Base-by-base conservation (phyloP, 2,113 vertebrate genomes). In the Indicator maculatus region DNA sequence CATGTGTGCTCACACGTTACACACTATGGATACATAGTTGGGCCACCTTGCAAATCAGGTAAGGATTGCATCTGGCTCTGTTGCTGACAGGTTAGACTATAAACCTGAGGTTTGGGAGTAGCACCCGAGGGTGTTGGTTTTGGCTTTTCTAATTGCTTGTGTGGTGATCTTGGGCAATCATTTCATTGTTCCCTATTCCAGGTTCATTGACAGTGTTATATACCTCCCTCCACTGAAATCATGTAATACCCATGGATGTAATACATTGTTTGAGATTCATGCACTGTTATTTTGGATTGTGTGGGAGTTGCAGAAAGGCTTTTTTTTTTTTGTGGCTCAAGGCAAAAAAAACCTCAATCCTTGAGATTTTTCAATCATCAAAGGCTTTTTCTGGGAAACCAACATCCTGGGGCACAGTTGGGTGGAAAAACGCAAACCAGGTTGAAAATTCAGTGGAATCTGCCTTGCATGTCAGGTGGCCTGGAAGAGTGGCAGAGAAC, bases 101-200 rank as follows among this genome's bases (percentile, higher is more conserved):
- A 65, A 71, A 59, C 14, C 21, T 33, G 58, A 75, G 58, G 44
- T 83, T 78, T 75, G 41, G 50, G 15, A 94, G 59, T 26, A 89
- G 39, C 71, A 70, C 93, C 90, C 4, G 7, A 60, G 75, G 93
- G 33, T 79, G 66, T 55, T 75, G 0, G 60, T 91, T 89, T 31
- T 83, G 67, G 60, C 56, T 66, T 59, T 63, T 61, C 55, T 91
- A 87, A 63, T 80, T 79, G 24, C 67, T 70, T 73, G 27, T 44
- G 64, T 75, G 82, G 27, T 76, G 73, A 73, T 89, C 78, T 85
- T 85, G 72, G 27, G 64, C 88, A 96, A 96, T 73, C 23, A 12
- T 12, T 87, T 78, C 5, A 16, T 69, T 3, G 0, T 44, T 89
- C 18, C 17, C 16, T 28, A 2, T 27, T 87, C 17, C 39, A 70